Evolutionary conservation across 2,888 invertebrate species (phyloP), one percentile per base, ranked within the genome.

Genomic region (Drosophila ochracea): DNA sequence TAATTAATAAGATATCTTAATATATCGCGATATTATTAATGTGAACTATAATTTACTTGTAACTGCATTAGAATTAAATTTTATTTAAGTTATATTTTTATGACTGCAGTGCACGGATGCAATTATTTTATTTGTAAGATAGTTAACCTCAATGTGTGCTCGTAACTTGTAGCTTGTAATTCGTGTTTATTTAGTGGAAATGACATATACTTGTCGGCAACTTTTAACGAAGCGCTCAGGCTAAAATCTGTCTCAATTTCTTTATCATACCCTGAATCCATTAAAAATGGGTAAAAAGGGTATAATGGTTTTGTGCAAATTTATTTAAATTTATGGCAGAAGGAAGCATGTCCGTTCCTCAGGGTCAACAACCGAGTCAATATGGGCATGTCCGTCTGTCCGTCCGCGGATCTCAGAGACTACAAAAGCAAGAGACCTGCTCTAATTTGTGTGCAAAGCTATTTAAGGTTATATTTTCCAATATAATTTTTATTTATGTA

Each of bases 181-280:
- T 54, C 25, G 76, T 81, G 69, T 71, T 81, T 88, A 76, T 81
- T 79, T 83, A 79, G 68, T 60, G 63, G 53, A 54, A 68, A 61
- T 68, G 69, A 78, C 78, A 76, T 73, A 64, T 63, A 64, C 49
- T 70, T 72, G 75, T 70, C 47, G 76, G 73, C 76, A 80, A 78
- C 69, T 61, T 73, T 64, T 71, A 59, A 57, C 43, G 68, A 64
- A 59, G 75, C 41, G 60, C 63, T 72, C 55, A 52, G 50, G 55
- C 55, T 39, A 53, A 61, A 80, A 75, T 80, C 78, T 47, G 41
- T 58, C 25, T 41, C 16, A 52, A 30, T 62, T 49, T 58, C 33
- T 55, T 62, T 43, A 41, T 28, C 55, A 5, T 35, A 35, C 35
- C 35, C 35, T 13, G 35, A 16, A 35, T 2, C 2, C 2, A 16